phyloP scores from a whole-genome alignment of 2,797 vertebrate genomes.

The Pseudopleuronectes americanus region DNA sequence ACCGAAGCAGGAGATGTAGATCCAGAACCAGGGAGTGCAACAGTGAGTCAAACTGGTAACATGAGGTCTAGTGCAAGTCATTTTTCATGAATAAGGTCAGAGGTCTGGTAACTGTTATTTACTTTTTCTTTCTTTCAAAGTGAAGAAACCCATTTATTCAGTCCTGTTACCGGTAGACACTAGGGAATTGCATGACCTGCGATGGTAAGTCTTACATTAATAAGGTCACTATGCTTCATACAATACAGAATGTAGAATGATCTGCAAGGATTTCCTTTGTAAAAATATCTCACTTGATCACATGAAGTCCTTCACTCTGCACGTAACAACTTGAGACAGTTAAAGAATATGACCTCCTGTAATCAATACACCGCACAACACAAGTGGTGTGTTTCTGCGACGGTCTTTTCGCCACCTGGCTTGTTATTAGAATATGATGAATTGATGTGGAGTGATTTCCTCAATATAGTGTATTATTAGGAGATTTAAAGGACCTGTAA shows the following conservation, averaged over 20 bases:
- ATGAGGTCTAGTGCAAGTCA: too few relatives aligned
- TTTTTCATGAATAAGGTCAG: too few relatives aligned
- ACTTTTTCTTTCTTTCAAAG: too few relatives aligned
- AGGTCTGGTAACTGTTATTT: too few relatives aligned
- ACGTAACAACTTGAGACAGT: background rate
- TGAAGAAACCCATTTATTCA: too few relatives aligned
- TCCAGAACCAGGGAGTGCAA: too few relatives aligned
- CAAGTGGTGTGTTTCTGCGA: background rate
- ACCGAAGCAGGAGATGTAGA: too few relatives aligned
- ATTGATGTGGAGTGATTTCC: conserved; percentile 17
- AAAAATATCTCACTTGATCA: background rate
- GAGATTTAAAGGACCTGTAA: conserved; percentile 16
- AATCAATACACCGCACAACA: background rate
- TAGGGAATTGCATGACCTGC: too few relatives aligned
- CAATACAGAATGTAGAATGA: background rate
- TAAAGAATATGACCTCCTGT: background rate
- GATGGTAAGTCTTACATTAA: background rate
- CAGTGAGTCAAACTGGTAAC: too few relatives aligned
- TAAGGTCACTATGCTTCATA: background rate
- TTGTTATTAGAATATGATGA: conserved; percentile 27
- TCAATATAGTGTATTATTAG: background rate
- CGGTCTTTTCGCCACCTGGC: background rate
- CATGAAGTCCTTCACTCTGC: background rate
- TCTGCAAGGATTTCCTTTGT: background rate
- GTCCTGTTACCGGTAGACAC: too few relatives aligned